Evolutionary conservation across 2,113 vertebrate species (phyloP), one percentile per base, ranked within the genome.

Genomic region (Ictalurus punctatus): DNA sequence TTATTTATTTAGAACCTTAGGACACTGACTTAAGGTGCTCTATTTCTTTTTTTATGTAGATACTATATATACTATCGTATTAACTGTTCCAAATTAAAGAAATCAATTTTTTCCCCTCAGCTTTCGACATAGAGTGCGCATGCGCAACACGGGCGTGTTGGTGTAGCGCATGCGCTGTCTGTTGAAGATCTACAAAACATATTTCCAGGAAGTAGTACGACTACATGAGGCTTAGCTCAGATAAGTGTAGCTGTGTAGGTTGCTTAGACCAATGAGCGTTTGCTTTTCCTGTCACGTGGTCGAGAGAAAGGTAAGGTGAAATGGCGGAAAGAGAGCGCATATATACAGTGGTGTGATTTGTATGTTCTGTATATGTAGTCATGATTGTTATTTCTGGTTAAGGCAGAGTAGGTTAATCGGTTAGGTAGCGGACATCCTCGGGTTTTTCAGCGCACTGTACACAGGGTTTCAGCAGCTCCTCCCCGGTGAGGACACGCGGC

Each of bases 371-470:
- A 1, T 67, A 14, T 48, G 30, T 67, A 80, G 34, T 19, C 0
- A 13, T n/a, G 54, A 14, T 21, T 67, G 37, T 65, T n/a, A 14
- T 30, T 30, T 80, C 40, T 16, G 40, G 2, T 48, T 59, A 14
- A 10, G 37, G n/a, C 21, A 3, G 37, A 27, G 27, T 9, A 9
- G 67, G 3, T 81, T 25, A 56, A 10, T 30, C 0, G 58, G 79
- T 44, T 52, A 67, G 73, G 84, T 85, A 34, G 37, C 25, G 56
- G 7, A 21, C 23, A 34, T 93, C 93, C 17, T 88, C 76, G 82
- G 67, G 81, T 58, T 90, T 84, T 69, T 86, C 83, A 90, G 59
- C 12, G n/a, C 59, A 23, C 5, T 34, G 6, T n/a, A 52, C 13
- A 21, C 61, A 83, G 87, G n/a, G 21, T 44, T 79, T 67, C 25